These are phyloP conservation scores for Philotrypesis tridentata DNA, from an alignment of 1,140 invertebrate genomes.

Conservation along the genomic window DNA sequence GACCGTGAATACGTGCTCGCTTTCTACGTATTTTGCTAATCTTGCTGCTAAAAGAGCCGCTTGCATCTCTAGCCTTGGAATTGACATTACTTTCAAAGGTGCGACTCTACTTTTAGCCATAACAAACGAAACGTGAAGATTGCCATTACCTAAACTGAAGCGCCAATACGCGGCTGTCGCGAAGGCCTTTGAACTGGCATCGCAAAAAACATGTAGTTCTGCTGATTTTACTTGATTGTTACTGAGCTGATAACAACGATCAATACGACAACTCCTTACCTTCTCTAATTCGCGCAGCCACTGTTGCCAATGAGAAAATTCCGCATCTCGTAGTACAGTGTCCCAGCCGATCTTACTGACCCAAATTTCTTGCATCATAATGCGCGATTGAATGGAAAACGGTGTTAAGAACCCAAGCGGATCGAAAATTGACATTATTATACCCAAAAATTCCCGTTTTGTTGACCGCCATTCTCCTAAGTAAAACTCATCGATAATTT, in stretches of 20 bases:
- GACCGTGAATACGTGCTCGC: too few species aligned
- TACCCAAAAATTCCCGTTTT: too few species aligned
- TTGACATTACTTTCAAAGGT: too few species aligned
- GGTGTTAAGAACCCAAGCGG: too few species aligned
- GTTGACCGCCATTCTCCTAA: constrained; percentile 61
- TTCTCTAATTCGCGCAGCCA: not conserved
- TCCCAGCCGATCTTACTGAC: constrained; percentile 30
- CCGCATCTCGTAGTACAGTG: not conserved
- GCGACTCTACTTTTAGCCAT: constrained; percentile 28
- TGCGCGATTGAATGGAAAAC: too few species aligned
- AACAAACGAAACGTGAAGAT: not conserved
- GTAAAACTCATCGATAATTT: too few species aligned
- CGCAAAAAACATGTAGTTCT: too few species aligned
- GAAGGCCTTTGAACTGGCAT: too few species aligned
- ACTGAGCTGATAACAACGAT: not conserved
- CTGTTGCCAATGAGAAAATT: not conserved
- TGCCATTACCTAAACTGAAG: not conserved
- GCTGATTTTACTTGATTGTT: not conserved
- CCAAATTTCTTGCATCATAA: constrained; percentile 64
- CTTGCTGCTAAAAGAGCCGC: not conserved
- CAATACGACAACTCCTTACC: not conserved
- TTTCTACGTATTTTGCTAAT: not conserved
- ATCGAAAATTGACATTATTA: too few species aligned
- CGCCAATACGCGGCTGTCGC: too few species aligned
- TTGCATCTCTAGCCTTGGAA: constrained; percentile 15